Evolutionary conservation across 2,113 vertebrate genomes (phyloP).

Genomic region (Piaya cayana): DNA sequence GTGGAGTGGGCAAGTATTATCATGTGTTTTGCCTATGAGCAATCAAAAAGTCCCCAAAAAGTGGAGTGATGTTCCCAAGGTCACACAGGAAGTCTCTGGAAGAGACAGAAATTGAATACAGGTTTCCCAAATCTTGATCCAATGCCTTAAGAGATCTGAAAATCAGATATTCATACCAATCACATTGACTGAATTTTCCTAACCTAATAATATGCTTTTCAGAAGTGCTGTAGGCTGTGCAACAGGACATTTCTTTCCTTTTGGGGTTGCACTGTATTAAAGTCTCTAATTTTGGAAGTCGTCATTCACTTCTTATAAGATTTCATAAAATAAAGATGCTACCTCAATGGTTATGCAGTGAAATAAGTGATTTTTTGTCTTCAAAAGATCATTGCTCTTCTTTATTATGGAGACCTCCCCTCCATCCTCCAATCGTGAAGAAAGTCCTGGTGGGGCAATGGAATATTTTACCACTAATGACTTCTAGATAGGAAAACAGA

Average conservation of each 20-base stretch:
- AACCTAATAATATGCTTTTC: neutral
- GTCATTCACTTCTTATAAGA: neutral
- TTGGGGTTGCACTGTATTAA: neutral
- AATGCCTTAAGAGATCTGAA: slow-evolving; percentile 6
- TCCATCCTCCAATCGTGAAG: neutral
- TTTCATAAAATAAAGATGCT: neutral
- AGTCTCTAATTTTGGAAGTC: neutral
- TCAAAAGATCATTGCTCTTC: neutral
- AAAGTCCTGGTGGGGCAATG: neutral
- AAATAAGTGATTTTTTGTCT: neutral
- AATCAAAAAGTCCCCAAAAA: neutral
- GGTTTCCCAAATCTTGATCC: neutral
- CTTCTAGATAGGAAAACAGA: neutral
- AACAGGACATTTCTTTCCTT: neutral
- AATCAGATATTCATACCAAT: neutral
- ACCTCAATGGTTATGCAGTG: neutral
- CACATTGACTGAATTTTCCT: neutral
- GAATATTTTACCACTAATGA: neutral
- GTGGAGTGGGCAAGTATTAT: neutral
- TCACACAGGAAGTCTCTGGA: neutral
- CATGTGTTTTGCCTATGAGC: neutral
- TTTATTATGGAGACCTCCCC: neutral
- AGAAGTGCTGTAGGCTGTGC: neutral
- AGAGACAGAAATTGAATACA: neutral
- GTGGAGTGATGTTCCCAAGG: neutral